Percentiles rank a stretch among this genome's conserved stretches.
Conservation (phyloP, 2,797 vertebrate species). For the Galaxias olidus region DNA sequence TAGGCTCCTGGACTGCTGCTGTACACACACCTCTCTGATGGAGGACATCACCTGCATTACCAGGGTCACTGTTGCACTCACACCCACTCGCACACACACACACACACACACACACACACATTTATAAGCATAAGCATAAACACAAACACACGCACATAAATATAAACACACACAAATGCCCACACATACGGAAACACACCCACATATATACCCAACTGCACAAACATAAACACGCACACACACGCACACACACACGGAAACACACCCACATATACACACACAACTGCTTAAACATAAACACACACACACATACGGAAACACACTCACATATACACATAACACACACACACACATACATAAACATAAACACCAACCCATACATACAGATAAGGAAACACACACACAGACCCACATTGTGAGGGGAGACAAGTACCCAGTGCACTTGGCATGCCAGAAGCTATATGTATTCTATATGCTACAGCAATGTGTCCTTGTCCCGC, state of each 20-base stretch:
- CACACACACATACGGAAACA: background rate
- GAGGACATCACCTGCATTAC: constrained; percentile 22
- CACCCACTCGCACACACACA: background rate
- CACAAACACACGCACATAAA: background rate
- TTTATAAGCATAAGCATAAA: background rate
- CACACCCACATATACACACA: background rate
- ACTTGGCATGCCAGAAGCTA: too few species aligned
- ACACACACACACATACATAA: constrained; percentile 21
- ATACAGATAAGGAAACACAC: background rate
- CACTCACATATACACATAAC: too few species aligned
- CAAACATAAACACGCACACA: background rate
- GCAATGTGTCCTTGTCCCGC: constrained; percentile 17
- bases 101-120: constrained; percentile 23
- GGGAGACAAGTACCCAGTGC: too few species aligned
- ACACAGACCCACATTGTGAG: too few species aligned
- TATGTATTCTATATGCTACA: background rate
- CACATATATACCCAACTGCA: background rate
- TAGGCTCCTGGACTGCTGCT: constrained; percentile 41
- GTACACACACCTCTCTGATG: constrained; percentile 7
- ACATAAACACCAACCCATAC: background rate
- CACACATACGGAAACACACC: background rate
- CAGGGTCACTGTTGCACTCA: constrained; percentile 11
- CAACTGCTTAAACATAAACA: background rate
- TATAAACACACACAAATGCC: background rate
- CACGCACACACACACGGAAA: background rate